Conservation (phyloP, 2,113 vertebrate genomes). For the Pardalotus punctatus region DNA sequence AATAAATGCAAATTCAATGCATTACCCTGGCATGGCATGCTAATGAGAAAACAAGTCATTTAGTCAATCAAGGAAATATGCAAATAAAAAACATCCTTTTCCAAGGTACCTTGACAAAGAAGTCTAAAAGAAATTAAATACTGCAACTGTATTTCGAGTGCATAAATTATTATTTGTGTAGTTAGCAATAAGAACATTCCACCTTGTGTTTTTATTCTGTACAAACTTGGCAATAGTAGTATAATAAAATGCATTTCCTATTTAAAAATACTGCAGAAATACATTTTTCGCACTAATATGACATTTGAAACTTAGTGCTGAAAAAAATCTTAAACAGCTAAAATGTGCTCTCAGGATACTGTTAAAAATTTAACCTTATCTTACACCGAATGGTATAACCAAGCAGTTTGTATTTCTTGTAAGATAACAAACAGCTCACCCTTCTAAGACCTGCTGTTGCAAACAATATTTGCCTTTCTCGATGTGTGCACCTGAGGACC, state of each 20-base stretch:
- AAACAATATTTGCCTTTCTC: background rate
- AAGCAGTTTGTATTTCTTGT: background rate
- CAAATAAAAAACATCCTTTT: slow-evolving; percentile 58
- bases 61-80: slow-evolving; percentile 64
- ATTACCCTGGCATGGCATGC: slow-evolving; percentile 16
- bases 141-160: background rate
- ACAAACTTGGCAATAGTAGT: background rate
- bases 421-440: background rate
- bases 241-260: background rate
- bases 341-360: background rate
- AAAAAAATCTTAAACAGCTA: background rate
- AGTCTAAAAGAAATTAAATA: slow-evolving; percentile 19
- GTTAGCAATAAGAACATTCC: background rate
- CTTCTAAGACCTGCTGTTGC: background rate
- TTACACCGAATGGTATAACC: background rate
- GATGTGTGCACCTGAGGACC: background rate
- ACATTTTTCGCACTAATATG: background rate
- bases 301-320: background rate
- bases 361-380: background rate
- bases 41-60: slow-evolving; percentile 55
- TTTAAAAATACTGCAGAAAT: background rate
- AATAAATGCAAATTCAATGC: slow-evolving; percentile 58
- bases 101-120: slow-evolving; percentile 10
- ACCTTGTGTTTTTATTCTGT: background rate
- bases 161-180: background rate